Conservation (phyloP, 2,797 vertebrate species). For the Falco berigora region DNA sequence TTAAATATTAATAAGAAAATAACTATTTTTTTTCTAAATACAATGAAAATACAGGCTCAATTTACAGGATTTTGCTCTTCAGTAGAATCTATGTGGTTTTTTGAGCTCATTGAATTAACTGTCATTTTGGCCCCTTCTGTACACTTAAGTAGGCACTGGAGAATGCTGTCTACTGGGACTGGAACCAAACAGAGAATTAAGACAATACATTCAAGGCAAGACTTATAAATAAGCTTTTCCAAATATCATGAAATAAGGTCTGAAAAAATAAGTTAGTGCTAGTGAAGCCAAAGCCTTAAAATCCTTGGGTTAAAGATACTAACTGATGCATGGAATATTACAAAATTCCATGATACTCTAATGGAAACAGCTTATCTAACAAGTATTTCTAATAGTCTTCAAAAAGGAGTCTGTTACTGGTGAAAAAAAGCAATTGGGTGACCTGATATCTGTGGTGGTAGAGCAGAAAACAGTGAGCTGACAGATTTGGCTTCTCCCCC, state of each 20-base stretch:
- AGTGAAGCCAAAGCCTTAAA: slow-evolving; percentile 1
- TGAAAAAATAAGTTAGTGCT: background rate
- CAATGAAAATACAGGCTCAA: slow-evolving; percentile 13
- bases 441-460: background rate
- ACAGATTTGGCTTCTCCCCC: background rate
- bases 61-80: background rate
- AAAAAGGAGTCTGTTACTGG: background rate
- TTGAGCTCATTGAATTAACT: background rate
- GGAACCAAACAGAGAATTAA: slow-evolving; percentile 9
- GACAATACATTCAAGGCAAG: background rate
- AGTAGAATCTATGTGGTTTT: background rate
- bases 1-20: slow-evolving; percentile 27
- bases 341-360: background rate
- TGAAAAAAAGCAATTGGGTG: background rate
- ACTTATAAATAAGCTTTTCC: slow-evolving; percentile 3
- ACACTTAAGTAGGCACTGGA: background rate
- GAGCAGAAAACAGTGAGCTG: background rate
- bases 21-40: background rate
- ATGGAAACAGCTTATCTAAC: background rate
- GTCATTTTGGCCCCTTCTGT: background rate
- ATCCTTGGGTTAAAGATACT: background rate
- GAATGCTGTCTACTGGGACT: slow-evolving; percentile 6
- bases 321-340: background rate
- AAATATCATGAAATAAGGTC: background rate
- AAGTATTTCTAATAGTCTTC: background rate